Conservation (phyloP, 1,140 invertebrate genomes). For the Lordiphosa mommai region DNA sequence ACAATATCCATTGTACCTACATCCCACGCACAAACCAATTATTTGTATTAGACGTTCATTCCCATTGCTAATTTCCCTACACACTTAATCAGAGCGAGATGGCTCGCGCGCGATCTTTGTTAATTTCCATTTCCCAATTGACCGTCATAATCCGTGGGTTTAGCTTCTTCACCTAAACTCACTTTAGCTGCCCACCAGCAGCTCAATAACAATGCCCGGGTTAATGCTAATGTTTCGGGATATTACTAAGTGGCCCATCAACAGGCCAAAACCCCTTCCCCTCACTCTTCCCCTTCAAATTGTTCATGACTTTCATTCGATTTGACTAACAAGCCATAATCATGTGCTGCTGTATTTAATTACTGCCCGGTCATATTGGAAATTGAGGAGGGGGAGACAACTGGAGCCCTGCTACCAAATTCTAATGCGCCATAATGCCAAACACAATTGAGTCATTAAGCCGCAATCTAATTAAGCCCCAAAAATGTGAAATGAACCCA, state of each 20-base stretch:
- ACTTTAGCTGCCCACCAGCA: not conserved
- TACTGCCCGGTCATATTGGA: conserved; percentile 57
- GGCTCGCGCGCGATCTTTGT: not conserved
- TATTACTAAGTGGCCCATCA: conserved; percentile 40
- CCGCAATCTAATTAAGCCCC: conserved; percentile 72
- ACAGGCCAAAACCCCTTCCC: conserved; percentile 10
- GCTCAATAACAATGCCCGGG: conserved; percentile 12
- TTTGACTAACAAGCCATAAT: conserved; percentile 74
- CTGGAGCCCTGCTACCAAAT: conserved; percentile 19
- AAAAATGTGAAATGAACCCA: conserved; percentile 61
- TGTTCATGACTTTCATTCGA: conserved; percentile 62
- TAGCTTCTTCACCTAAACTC: not conserved
- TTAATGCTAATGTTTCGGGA: conserved; percentile 17
- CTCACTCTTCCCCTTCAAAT: conserved; percentile 20
- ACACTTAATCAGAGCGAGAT: conserved; percentile 6
- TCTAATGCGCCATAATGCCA: conserved; percentile 50
- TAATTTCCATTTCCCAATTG: conserved; percentile 8
- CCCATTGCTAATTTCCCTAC: not conserved
- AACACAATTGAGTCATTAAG: conserved; percentile 76
- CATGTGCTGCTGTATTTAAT: conserved; percentile 75
- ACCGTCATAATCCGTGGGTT: conserved; percentile 4
- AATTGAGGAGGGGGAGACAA: conserved; percentile 26
- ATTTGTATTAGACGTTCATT: too few species aligned
- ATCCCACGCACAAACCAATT: too few species aligned
- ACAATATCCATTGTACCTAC: too few species aligned